Base-by-base conservation (phyloP, 2,888 invertebrate genomes). In the Polydesmus complanatus region DNA sequence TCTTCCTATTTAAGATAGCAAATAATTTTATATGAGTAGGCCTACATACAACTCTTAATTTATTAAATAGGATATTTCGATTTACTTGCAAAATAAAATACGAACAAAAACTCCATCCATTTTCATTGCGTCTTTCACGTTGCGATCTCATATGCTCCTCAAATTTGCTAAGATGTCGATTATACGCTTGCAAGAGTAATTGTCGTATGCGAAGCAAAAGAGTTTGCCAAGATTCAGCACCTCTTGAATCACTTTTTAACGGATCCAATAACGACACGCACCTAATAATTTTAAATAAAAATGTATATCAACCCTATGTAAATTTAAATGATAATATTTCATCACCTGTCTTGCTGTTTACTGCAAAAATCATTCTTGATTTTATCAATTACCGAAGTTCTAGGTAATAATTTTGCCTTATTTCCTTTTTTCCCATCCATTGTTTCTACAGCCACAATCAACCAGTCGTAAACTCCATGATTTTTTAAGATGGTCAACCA, bases 371-470 rank as follows among this genome's bases (percentile, higher is more conserved):
- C 96, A 69, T 85, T 85, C 68, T 89, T 87, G 64, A 96, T 88
- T 79, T 93, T 94, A 75, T 96, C 95, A 68, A 92, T 77, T 23
- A 96, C 94, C 1, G 94, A 94, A 18, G 92, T 91, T 67, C 95
- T 80, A 1, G 91, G 89, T 60, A 96, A 76, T 19, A 96, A 76
- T 74, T 96, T 95, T 71, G 92, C 91, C 58, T 90, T 85, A 51
- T 73, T 71, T 18, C 63, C 64, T 75, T 91, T 88, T 70, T 89
- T 84, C 68, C 86, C 85, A 74, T 95, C 95, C 73, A 90, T 86
- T 58, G 88, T 89, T 75, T 93, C 93, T 53, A 96, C 91, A 65
- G 92, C 79, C 51, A 95, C 83, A 70, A 96, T 87, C 81, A 96
- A 82, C 94, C 93, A 96, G 74, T 95, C 94, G 54, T 67, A 65